Conservation (phyloP, 2,888 invertebrate species). For the Acleris sparsana region DNA sequence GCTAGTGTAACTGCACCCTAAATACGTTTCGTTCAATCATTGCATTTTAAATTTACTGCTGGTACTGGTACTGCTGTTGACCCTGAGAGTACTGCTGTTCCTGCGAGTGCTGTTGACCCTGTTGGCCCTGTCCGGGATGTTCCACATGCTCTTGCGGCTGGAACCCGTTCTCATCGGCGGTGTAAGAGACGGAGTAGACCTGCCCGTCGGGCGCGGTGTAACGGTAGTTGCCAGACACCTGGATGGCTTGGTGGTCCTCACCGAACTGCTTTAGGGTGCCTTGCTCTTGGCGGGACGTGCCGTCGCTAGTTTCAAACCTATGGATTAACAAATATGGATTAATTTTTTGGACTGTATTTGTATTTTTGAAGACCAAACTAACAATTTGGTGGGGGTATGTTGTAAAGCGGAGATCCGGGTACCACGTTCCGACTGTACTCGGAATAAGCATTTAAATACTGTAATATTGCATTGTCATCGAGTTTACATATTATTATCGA, state of each 20-base stretch:
- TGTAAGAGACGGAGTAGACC: conserved; percentile 79
- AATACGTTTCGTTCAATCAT: background rate
- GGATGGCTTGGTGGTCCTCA: conserved; percentile 76
- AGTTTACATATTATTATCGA: too few species aligned
- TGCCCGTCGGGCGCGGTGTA: conserved; percentile 82
- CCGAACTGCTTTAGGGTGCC: conserved; percentile 80
- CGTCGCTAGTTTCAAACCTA: conserved; percentile 81
- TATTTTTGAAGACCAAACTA: too few species aligned
- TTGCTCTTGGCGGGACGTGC: conserved; percentile 77
- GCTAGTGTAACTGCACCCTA: background rate
- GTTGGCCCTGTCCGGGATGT: conserved; percentile 48
- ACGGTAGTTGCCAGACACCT: conserved; percentile 79
- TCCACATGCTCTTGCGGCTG: conserved; percentile 74
- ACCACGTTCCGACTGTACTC: too few species aligned
- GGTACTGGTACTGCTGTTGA: conserved; percentile 3
- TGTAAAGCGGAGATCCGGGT: too few species aligned
- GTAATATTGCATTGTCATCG: too few species aligned
- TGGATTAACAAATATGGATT: background rate
- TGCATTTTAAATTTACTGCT: background rate
- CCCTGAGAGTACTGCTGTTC: conserved; percentile 2
- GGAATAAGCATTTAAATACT: too few species aligned
- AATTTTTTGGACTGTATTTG: too few species aligned
- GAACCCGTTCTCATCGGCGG: conserved; percentile 85
- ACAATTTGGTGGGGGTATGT: too few species aligned
- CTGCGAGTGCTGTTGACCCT: conserved; percentile 25